These are phyloP conservation scores for Agrypnus murinus DNA, from an alignment of 2,888 invertebrate species.

Conservation along the genomic window DNA sequence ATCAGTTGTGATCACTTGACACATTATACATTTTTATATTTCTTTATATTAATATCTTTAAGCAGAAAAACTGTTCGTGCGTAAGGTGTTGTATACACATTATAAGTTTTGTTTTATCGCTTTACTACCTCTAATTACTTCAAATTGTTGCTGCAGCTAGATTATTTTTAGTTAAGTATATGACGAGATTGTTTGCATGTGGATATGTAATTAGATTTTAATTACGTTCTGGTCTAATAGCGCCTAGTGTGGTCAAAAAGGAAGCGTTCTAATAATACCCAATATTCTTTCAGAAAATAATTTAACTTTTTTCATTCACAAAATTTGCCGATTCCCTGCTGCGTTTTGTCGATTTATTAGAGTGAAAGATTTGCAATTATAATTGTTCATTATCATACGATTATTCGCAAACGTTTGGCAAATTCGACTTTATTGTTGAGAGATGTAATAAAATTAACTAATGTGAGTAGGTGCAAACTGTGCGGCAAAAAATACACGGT, in stretches of 20 bases:
- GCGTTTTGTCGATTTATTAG: constrained; percentile 27
- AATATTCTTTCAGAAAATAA: constrained; percentile 18
- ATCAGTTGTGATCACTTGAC: too few relatives aligned
- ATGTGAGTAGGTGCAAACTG: background rate
- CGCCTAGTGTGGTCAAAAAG: constrained; percentile 18
- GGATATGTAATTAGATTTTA: constrained; percentile 37
- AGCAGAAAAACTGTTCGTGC: constrained; percentile 1
- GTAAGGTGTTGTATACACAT: too few relatives aligned
- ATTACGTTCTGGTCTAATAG: constrained; percentile 28
- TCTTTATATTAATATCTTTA: background rate
- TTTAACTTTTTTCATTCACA: constrained; percentile 9
- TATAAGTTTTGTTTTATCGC: constrained; percentile 13
- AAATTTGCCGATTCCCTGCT: constrained; percentile 19
- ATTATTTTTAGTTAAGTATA: background rate
- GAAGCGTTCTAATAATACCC: too few relatives aligned
- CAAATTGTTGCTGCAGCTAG: constrained; percentile 21
- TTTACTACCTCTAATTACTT: constrained; percentile 22
- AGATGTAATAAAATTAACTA: constrained; percentile 8
- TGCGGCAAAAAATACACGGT: too few relatives aligned
- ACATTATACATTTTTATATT: too few relatives aligned
- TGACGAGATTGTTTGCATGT: constrained; percentile 34
- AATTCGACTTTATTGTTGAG: constrained; percentile 19
- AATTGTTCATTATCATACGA: constrained; percentile 29
- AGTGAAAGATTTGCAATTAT: constrained; percentile 27
- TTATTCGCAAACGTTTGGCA: constrained; percentile 6